Evolutionary conservation across 2,888 invertebrate genomes (phyloP), one percentile per base, ranked within the genome.

Genomic region (Athalia circularis): DNA sequence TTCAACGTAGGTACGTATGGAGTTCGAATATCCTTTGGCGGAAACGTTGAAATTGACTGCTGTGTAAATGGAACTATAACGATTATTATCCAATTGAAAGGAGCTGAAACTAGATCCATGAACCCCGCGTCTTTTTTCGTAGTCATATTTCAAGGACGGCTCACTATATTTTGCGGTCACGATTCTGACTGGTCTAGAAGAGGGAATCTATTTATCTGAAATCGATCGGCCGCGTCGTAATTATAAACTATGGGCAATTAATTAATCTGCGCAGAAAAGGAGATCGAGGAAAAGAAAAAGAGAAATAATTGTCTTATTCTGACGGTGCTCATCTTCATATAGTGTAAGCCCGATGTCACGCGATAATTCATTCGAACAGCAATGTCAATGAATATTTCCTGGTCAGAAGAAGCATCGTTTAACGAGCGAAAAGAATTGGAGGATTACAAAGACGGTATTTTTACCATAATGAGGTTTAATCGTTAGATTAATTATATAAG

Each of bases 401-500:
- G 13, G 45, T 47, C 8, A 8, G 13, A 57, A 57, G 54, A 54
- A 5, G 9, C 43, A 15, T 5, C 13, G 4, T 5, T 59, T 45
- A n/a, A 59, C 7, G 57, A 72, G 59, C 50, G 68, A 68, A 52
- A 59, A 72, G 47, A 72, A 72, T 52, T 15, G 13, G 50, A 13
- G 52, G 67, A 13, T 52, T n/a, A 5, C 9, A 15, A 29, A 72
- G 72, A 72, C 57, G 57, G 57, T 72, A 72, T 72, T 59, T 72
- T 13, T 8, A 15, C 15, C 57, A 72, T 72, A 47, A 72, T 59
- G 47, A 8, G 72, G 59, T 47, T 72, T 72, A 72, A 72, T 72
- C 72, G 59, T 72, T 59, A 13, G 72, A 72, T 72, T 72, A 72
- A 72, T 72, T 72, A 59, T 45, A 1, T 8, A 13, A 72, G 72